Percentiles rank a stretch among this genome's conserved stretches.
phyloP scores from a whole-genome alignment of 2,113 vertebrate genomes.

The Carlito syrichta region DNA sequence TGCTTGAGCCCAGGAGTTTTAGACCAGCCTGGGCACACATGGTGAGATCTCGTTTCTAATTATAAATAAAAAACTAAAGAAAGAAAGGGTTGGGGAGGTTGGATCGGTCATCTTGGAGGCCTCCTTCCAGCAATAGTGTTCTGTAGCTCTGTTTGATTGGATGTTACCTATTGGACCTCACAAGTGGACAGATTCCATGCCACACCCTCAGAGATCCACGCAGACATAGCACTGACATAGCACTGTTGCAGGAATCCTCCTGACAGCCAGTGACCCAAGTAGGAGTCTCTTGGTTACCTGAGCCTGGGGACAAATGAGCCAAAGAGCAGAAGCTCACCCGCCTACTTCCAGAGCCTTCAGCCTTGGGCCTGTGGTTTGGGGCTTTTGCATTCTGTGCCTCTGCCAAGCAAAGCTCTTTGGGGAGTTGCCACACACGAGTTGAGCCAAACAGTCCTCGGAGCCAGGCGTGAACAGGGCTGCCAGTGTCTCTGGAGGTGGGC shows the following conservation, averaged over 20 bases:
- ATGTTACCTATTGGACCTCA: neutral
- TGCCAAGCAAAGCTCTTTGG: neutral
- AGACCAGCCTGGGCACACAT: too few species aligned
- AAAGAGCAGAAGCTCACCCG: neutral
- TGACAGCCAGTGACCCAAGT: neutral
- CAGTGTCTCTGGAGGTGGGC: neutral
- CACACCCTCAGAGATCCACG: neutral
- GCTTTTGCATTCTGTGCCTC: neutral
- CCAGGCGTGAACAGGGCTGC: neutral
- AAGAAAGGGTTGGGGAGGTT: neutral
- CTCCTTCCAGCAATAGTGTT: neutral
- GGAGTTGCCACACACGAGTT: neutral
- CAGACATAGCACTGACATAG: neutral
- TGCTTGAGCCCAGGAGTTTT: too few species aligned
- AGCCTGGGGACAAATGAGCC: neutral
- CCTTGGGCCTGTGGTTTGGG: neutral
- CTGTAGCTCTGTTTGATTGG: neutral
- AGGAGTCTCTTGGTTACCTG: neutral
- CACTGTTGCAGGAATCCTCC: neutral
- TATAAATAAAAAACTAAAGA: too few species aligned
- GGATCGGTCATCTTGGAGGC: neutral
- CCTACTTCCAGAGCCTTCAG: neutral
- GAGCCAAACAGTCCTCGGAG: neutral
- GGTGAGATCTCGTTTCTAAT: too few species aligned
- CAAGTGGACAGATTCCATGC: neutral